phyloP scores from a whole-genome alignment of 1,140 invertebrate genomes.

The Paralvinella palmiformis region DNA sequence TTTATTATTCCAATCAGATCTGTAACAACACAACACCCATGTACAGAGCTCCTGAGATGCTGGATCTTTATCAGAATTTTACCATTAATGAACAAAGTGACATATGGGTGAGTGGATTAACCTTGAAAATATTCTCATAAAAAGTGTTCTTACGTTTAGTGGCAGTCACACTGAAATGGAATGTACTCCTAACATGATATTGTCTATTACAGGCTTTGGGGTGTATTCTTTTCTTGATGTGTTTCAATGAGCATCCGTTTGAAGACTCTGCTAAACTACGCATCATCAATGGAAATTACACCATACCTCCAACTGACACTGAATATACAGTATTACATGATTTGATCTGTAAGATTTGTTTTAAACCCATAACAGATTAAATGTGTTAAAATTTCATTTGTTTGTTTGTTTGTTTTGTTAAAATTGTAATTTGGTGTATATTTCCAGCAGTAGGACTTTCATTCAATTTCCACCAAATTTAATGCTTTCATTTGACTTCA shows the following conservation, averaged over 20 bases:
- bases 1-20: constrained; percentile 47
- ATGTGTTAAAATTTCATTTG: background rate
- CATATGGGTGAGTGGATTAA: constrained; percentile 72
- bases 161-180: too few relatives aligned
- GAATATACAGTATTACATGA: constrained; percentile 80
- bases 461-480: background rate
- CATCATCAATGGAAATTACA: constrained; percentile 94
- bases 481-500: background rate
- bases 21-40: constrained; percentile 61
- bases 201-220: constrained; percentile 66
- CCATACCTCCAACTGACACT: constrained; percentile 71
- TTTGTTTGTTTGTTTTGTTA: constrained; percentile 2
- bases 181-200: too few relatives aligned
- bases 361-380: background rate
- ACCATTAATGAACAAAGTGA: constrained; percentile 77
- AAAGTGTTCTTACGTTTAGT: too few relatives aligned
- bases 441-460: background rate
- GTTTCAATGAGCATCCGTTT: constrained; percentile 93
- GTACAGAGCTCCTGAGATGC: constrained; percentile 84
- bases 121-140: too few relatives aligned
- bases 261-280: constrained; percentile 90
- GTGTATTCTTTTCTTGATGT: constrained; percentile 87
- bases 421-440: background rate
- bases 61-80: constrained; percentile 96
- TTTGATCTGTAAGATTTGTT: constrained; percentile 69